Percentiles rank a stretch among this genome's conserved stretches.
Evolutionary conservation across 2,888 invertebrate genomes (phyloP).

Genomic region (Axea sp.): DNA sequence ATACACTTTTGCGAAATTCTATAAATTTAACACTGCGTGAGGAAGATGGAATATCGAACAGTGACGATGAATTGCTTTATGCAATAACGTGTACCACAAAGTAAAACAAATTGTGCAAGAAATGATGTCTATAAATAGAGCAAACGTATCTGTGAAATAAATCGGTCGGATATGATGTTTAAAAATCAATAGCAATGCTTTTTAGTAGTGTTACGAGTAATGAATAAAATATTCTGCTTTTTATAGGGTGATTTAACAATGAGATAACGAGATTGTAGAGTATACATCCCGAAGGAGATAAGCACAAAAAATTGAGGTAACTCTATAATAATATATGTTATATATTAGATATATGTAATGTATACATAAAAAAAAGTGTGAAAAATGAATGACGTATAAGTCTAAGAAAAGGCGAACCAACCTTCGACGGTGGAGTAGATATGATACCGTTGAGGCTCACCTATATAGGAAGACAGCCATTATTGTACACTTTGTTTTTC

Average conservation of each 20-base stretch:
- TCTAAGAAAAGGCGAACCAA: constrained; percentile 64
- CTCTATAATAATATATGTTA: constrained; percentile 54
- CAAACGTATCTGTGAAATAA: constrained; percentile 46
- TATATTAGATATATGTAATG: too few species aligned
- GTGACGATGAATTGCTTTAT: constrained; percentile 2
- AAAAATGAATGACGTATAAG: constrained; percentile 63
- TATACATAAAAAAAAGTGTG: constrained; percentile 54
- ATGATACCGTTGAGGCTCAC: constrained; percentile 62
- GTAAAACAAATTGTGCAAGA: constrained; percentile 38
- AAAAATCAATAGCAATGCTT: constrained; percentile 54
- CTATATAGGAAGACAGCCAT: constrained; percentile 63
- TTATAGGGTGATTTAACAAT: constrained; percentile 54
- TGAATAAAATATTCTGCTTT: constrained; percentile 61
- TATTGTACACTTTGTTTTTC: constrained; percentile 60
- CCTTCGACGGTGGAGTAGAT: constrained; percentile 63
- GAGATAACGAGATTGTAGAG: constrained; percentile 64
- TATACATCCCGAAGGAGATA: constrained; percentile 65
- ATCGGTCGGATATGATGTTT: constrained; percentile 48
- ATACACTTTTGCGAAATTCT: too few species aligned
- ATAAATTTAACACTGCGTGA: too few species aligned
- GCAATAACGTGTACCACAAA: constrained; percentile 21
- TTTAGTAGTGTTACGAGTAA: constrained; percentile 49
- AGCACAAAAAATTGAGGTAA: constrained; percentile 60
- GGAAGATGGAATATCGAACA: constrained; percentile 9
- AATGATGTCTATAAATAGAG: constrained; percentile 33